Conservation (phyloP, 2,797 vertebrate genomes). For the Smutsia temminckii region DNA sequence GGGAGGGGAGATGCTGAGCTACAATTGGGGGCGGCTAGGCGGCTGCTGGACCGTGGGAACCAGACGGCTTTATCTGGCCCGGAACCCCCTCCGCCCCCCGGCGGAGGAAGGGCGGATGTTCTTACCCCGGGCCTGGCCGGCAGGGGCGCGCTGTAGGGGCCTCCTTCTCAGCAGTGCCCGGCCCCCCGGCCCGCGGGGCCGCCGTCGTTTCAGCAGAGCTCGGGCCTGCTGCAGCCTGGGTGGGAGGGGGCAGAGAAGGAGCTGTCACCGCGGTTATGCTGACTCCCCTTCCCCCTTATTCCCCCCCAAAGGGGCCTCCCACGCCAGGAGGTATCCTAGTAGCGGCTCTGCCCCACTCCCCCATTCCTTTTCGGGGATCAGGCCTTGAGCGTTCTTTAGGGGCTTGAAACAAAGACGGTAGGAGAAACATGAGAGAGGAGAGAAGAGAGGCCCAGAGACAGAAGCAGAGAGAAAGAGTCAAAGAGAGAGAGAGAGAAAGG, state of each 20-base stretch:
- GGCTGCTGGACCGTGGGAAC: constrained; percentile 76
- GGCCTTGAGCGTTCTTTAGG: not conserved
- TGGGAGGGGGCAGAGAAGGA: constrained; percentile 3
- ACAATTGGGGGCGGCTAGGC: constrained; percentile 45
- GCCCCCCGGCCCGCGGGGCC: constrained; percentile 67
- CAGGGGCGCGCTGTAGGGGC: constrained; percentile 61
- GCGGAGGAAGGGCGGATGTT: constrained; percentile 71
- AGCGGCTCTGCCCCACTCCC: not conserved
- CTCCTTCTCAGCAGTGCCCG: constrained; percentile 58
- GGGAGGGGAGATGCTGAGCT: constrained; percentile 48
- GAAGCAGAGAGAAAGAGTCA: not conserved
- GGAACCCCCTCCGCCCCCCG: constrained; percentile 38
- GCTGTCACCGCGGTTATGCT: not conserved
- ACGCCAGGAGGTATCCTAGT: not conserved
- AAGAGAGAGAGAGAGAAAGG: not conserved
- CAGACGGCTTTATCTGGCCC: constrained; percentile 80
- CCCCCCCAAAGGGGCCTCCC: not conserved
- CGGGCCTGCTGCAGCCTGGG: constrained; percentile 73
- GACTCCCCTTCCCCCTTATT: not conserved
- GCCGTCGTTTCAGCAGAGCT: constrained; percentile 68
- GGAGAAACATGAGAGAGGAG: not conserved
- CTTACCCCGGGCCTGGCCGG: constrained; percentile 74
- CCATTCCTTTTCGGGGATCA: not conserved
- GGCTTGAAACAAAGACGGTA: not conserved
- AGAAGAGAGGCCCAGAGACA: not conserved